Conservation (phyloP, 2,113 vertebrate species). For the Istiophorus platypterus region DNA sequence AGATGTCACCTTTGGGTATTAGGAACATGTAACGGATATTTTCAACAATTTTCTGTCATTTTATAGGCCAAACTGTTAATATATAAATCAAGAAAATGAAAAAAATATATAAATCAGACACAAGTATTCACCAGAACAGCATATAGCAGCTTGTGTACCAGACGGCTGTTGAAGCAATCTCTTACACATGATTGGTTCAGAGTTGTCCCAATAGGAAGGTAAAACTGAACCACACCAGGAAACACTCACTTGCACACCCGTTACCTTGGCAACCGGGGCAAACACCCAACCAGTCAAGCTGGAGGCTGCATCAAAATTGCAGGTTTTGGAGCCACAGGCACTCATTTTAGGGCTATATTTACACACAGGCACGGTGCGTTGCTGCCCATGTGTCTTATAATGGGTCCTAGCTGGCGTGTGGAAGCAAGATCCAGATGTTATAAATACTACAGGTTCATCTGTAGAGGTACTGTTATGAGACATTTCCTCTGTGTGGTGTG, state of each 20-base stretch:
- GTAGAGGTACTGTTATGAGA: conserved; percentile 45
- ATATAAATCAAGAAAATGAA: background rate
- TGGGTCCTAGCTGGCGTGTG: conserved; percentile 49
- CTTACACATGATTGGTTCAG: conserved; percentile 46
- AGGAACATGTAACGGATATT: background rate
- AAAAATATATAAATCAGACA: too few species aligned
- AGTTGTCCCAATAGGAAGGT: conserved; percentile 44
- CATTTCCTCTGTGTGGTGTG: conserved; percentile 63
- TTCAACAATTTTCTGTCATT: too few species aligned
- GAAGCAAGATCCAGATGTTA: conserved; percentile 71
- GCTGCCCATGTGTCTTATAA: conserved; percentile 62
- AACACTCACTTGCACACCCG: conserved; percentile 35
- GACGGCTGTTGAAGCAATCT: conserved; percentile 9
- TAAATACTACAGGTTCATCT: conserved; percentile 61
- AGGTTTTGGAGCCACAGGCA: conserved; percentile 67
- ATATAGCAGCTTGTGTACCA: conserved; percentile 34
- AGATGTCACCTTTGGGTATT: background rate
- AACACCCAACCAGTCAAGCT: conserved; percentile 62
- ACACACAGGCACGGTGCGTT: conserved; percentile 61
- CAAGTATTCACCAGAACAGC: background rate
- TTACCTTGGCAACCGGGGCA: conserved; percentile 62
- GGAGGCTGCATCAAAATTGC: conserved; percentile 74
- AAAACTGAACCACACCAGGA: conserved; percentile 49
- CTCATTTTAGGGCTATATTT: conserved; percentile 81
- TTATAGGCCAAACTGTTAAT: background rate